These are phyloP conservation scores for Euschistus heros DNA, from an alignment of 1,140 invertebrate genomes.

Conservation along the genomic window DNA sequence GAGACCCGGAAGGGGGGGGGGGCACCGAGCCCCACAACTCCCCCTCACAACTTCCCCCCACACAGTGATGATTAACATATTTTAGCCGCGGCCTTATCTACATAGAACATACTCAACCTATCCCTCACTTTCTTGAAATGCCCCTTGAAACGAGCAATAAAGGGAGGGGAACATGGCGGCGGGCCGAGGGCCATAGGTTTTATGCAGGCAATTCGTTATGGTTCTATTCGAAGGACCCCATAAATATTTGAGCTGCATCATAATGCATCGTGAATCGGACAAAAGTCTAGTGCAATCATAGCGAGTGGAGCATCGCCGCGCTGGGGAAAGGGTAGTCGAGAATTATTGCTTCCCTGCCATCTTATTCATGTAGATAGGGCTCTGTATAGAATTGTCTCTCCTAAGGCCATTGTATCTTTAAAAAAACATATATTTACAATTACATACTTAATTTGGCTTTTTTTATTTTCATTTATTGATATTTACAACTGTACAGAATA, in stretches of 20 bases:
- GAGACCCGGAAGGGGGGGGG: neutral
- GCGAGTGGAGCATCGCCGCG: neutral
- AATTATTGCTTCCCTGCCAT: neutral
- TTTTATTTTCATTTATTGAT: too few species aligned
- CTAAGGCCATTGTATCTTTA: too few species aligned
- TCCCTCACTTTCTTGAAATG: neutral
- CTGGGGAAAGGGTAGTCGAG: neutral
- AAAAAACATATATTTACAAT: too few species aligned
- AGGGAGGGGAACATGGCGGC: neutral
- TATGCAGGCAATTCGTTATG: conserved; percentile 15
- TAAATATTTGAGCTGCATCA: conserved; percentile 16
- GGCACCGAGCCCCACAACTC: neutral
- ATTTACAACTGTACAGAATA: too few species aligned
- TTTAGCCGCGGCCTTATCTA: neutral
- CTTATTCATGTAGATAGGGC: conserved; percentile 11
- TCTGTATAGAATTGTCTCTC: neutral
- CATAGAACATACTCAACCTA: neutral
- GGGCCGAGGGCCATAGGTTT: neutral
- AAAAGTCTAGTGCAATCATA: neutral
- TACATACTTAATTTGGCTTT: too few species aligned
- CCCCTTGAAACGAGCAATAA: conserved; percentile 12
- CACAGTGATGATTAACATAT: conserved; percentile 13
- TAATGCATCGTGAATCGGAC: conserved; percentile 7
- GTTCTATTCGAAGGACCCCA: conserved; percentile 15
- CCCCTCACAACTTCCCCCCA: neutral